phyloP scores from a whole-genome alignment of 1,140 invertebrate species.

The Tetramorium simillimum region DNA sequence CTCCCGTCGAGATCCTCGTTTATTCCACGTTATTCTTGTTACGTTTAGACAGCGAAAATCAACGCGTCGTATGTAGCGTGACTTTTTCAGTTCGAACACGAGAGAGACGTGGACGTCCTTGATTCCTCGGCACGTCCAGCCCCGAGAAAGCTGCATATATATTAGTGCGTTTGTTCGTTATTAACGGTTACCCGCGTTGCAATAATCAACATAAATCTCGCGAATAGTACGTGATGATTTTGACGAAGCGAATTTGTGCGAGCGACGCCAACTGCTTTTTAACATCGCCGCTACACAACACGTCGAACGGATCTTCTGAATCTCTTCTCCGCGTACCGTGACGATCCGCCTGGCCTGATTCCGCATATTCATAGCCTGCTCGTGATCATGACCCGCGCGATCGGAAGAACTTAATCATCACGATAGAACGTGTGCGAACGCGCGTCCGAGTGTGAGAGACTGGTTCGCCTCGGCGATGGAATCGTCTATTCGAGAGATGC shows the following conservation, averaged over 20 bases:
- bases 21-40: slow-evolving; percentile 74
- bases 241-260: slow-evolving; percentile 12
- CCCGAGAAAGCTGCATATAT: slow-evolving; percentile 13
- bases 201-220: slow-evolving; percentile 51
- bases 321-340: slow-evolving; percentile 44
- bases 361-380: slow-evolving; percentile 56
- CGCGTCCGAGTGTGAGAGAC: slow-evolving; percentile 41
- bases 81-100: slow-evolving; percentile 37
- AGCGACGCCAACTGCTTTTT: slow-evolving; percentile 18
- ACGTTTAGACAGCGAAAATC: slow-evolving; percentile 74
- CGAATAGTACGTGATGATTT: slow-evolving; percentile 27
- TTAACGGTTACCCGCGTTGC: slow-evolving; percentile 37
- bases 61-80: slow-evolving; percentile 36
- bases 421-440: slow-evolving; percentile 55
- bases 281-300: background rate
- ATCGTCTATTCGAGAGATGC: slow-evolving; percentile 44
- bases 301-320: slow-evolving; percentile 1
- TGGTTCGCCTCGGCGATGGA: slow-evolving; percentile 47
- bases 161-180: slow-evolving; percentile 33
- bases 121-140: slow-evolving; percentile 28
- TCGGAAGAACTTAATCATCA: slow-evolving; percentile 73
- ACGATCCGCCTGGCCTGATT: slow-evolving; percentile 69
- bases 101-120: slow-evolving; percentile 53
- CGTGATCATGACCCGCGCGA: slow-evolving; percentile 71
- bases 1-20: slow-evolving; percentile 47